Evolutionary conservation across 2,888 invertebrate species (phyloP).

Genomic region (Salpingus planirostris): DNA sequence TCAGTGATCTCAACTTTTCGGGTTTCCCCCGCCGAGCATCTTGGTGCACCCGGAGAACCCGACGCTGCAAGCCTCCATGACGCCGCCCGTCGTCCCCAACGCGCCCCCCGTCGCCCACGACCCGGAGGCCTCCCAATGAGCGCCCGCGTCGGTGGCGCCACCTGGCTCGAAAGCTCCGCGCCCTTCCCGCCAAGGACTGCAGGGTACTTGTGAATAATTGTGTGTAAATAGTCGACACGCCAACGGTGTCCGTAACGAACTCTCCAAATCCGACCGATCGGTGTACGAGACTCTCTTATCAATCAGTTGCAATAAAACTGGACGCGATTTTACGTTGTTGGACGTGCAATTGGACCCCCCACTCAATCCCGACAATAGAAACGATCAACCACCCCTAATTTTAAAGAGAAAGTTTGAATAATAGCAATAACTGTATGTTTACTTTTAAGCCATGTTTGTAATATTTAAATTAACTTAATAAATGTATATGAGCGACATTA

Average conservation of each 20-base stretch:
- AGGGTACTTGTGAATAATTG: slow-evolving; percentile 36
- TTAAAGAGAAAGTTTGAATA: too few relatives aligned
- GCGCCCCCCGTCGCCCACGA: slow-evolving; percentile 35
- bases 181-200: slow-evolving; percentile 18
- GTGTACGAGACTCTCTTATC: background rate
- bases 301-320: slow-evolving; percentile 8
- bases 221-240: slow-evolving; percentile 30
- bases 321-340: too few relatives aligned
- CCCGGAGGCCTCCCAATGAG: slow-evolving; percentile 29
- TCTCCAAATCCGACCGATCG: background rate
- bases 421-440: slow-evolving; percentile 25
- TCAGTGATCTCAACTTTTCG: slow-evolving; percentile 89
- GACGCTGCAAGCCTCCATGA: slow-evolving; percentile 49
- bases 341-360: too few relatives aligned
- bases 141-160: slow-evolving; percentile 11
- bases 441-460: slow-evolving; percentile 20
- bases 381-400: too few relatives aligned
- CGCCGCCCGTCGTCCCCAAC: slow-evolving; percentile 36
- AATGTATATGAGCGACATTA: too few relatives aligned
- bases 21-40: slow-evolving; percentile 69
- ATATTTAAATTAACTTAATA: too few relatives aligned
- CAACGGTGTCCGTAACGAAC: too few relatives aligned
- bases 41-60: slow-evolving; percentile 58
- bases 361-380: too few relatives aligned
- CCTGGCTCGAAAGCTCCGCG: slow-evolving; percentile 10